Base-by-base conservation (phyloP, 1,140 invertebrate species). In the Pinna nobilis region DNA sequence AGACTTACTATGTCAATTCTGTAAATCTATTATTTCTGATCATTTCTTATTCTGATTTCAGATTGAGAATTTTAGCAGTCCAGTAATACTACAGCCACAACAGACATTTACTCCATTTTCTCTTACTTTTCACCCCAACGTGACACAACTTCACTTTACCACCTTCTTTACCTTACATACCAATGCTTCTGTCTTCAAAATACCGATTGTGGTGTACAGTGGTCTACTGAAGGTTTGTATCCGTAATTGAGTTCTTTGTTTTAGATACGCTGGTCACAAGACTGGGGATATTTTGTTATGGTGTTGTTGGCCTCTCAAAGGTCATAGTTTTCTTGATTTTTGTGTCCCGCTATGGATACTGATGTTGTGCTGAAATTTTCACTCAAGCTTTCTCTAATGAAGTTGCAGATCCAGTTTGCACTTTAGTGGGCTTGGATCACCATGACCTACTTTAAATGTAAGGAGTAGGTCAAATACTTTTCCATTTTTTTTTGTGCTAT, bases 121-220 rank as follows among this genome's bases (percentile, higher is more conserved):
- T 91, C 70, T 94, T 83, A 89, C 89, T 70, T 90, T 94, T 83
- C 90, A 90, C 83, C 87, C 90, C 20, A 89, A 91, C 67, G 82
- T 88, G 57, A 89, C 91, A 72, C 90, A 92, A 79, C 89, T 93
- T 37, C 92, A 93, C 77, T 89, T 94, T 59, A 92, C 91, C 64
- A 92, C 93, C 13, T 90, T 90, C 57, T 90, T 95, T 74, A 90
- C 91, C 47, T 88, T 95, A 50, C 90, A 93, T 80, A 94, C 94
- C 11, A 95, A 95, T 87, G 91, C 94, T 65, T 94, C 94, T 35
- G 90, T 90, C 23, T 92, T 94, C 73, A 87, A 91, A 75, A 90
- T 95, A 60, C 93, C 93, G 33, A 87, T 95, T 60, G 82, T 93
- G n/a, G 92, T 93, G 82, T 95, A 95, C 82, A 92, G 94, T 87